A percentile compares a stretch with the other conserved stretches of the same genome.
Conservation (phyloP, 2,113 vertebrate species). For the Spea multiplicata region DNA sequence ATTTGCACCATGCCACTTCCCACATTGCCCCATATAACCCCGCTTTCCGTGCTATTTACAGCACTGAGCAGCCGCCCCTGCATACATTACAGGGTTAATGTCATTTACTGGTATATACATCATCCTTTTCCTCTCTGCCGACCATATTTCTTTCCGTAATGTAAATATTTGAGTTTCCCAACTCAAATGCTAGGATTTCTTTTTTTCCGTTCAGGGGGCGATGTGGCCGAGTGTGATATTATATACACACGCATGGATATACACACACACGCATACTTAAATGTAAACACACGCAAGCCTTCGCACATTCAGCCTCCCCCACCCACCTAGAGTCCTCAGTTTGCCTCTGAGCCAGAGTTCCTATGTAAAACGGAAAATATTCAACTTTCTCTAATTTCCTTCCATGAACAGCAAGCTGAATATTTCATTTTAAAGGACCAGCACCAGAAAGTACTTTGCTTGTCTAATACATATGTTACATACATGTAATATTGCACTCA, state of each 20-base stretch:
- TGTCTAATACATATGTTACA: too few species aligned
- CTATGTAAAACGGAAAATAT: slow-evolving; percentile 22
- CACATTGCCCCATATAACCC: background rate
- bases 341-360: slow-evolving; percentile 30
- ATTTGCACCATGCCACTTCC: background rate
- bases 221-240: slow-evolving; percentile 27
- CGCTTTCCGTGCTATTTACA: background rate
- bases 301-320: background rate
- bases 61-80: background rate
- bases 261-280: background rate
- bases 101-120: slow-evolving; percentile 15
- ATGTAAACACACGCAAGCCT: slow-evolving; percentile 23
- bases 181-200: slow-evolving; percentile 9
- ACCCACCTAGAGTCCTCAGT: slow-evolving; percentile 22
- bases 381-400: background rate
- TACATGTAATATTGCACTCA: too few species aligned
- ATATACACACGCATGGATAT: slow-evolving; percentile 23
- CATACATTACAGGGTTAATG: slow-evolving; percentile 6
- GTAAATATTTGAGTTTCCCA: slow-evolving; percentile 40
- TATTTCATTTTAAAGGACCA: too few species aligned
- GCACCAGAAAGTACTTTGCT: too few species aligned
- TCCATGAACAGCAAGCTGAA: background rate
- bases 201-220: slow-evolving; percentile 35
- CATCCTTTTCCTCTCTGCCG: slow-evolving; percentile 2
- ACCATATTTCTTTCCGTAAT: slow-evolving; percentile 37